These are phyloP conservation scores for Meloidogyne chitwoodi DNA, from an alignment of 1,140 invertebrate species.

Conservation along the genomic window DNA sequence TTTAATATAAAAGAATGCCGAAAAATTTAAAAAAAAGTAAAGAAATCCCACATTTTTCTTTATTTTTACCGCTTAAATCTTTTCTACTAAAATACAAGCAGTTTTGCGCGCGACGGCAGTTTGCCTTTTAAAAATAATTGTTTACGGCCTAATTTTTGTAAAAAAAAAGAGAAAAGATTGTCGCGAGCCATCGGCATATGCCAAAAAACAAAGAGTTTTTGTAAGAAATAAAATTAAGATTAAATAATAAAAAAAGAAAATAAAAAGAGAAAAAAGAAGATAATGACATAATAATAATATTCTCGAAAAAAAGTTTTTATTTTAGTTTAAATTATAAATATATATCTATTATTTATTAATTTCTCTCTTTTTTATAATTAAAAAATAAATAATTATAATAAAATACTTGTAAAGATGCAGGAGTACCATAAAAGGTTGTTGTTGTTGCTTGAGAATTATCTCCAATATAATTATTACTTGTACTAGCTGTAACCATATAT, in stretches of 20 bases:
- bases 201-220: background rate
- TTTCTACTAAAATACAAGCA: background rate
- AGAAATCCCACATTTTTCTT: background rate
- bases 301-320: too few relatives aligned
- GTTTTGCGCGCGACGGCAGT: background rate
- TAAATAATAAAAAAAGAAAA: background rate
- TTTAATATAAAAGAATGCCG: background rate
- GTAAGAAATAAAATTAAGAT: background rate
- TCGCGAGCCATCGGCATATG: background rate
- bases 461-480: background rate
- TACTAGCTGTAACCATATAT: background rate
- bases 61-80: background rate
- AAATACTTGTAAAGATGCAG: background rate
- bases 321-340: too few relatives aligned
- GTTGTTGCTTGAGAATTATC: background rate
- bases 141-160: background rate
- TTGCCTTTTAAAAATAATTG: background rate
- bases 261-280: background rate
- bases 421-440: background rate
- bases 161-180: background rate
- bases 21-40: background rate
- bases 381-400: background rate
- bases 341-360: too few relatives aligned
- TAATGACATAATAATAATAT: background rate
- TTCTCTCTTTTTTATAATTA: too few relatives aligned